Evolutionary conservation across 2,888 invertebrate species (phyloP).

Genomic region (Lepidocyrtoides sp.): DNA sequence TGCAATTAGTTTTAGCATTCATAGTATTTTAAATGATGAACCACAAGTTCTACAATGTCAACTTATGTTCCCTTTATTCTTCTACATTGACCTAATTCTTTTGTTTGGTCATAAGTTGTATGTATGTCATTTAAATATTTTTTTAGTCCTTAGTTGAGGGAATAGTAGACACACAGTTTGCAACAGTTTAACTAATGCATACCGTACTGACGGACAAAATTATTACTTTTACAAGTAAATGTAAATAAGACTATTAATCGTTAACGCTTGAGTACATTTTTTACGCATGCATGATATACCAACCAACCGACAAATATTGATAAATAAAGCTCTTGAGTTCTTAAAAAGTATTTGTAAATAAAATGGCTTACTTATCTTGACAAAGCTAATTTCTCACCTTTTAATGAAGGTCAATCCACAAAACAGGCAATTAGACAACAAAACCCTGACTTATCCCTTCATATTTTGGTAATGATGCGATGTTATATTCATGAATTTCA

Average conservation of each 20-base stretch:
- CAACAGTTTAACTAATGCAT: not conserved
- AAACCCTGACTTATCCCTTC: constrained; percentile 10
- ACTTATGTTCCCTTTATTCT: no score
- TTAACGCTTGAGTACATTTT: not conserved
- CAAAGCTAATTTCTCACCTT: constrained; percentile 32
- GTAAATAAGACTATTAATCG: no score
- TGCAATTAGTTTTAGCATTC: no score
- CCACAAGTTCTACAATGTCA: no score
- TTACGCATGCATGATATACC: not conserved
- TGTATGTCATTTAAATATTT: not conserved
- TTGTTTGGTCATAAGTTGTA: not conserved
- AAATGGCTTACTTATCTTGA: not conserved
- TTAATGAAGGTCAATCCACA: constrained; percentile 19
- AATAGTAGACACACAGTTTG: not conserved
- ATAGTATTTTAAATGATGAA: no score
- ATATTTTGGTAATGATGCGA: not conserved
- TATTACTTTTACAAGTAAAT: no score
- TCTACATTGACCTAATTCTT: constrained; percentile 56
- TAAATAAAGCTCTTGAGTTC: no score
- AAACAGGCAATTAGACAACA: not conserved
- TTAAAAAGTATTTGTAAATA: not conserved
- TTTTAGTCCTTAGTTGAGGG: constrained; percentile 22
- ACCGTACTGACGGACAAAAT: not conserved
- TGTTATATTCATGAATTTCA: constrained; percentile 25
- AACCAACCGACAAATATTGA: no score